These are phyloP conservation scores for Caenorhabditis sinica DNA, from an alignment of 2,888 invertebrate species.

Conservation along the genomic window DNA sequence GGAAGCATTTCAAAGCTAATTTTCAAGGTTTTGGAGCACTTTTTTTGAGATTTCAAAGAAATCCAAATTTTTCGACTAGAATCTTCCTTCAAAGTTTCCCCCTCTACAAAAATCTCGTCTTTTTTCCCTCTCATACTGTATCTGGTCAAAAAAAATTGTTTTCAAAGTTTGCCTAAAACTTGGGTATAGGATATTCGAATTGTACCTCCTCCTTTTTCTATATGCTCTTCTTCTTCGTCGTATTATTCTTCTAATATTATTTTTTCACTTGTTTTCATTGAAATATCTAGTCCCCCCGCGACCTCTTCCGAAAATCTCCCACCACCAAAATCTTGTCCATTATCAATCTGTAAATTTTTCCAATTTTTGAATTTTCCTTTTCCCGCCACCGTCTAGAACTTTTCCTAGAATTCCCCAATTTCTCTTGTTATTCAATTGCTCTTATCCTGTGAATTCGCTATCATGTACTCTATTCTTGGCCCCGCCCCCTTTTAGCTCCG, in stretches of 20 bases:
- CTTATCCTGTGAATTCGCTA: conserved; percentile 30
- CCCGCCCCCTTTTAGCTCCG: background rate
- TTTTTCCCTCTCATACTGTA: conserved; percentile 8
- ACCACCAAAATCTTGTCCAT: background rate
- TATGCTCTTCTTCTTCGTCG: background rate
- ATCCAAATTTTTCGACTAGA: too few relatives aligned
- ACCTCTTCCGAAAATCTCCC: background rate
- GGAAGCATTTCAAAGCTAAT: too few relatives aligned
- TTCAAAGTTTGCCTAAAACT: background rate
- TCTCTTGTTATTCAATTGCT: background rate
- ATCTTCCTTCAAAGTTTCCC: too few relatives aligned
- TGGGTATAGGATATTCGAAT: conserved; percentile 44
- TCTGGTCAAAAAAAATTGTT: conserved; percentile 36
- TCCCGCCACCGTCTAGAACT: background rate
- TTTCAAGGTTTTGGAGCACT: too few relatives aligned
- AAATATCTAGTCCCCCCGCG: background rate
- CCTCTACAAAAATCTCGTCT: conserved; percentile 7
- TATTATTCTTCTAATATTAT: background rate
- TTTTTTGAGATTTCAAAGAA: too few relatives aligned
- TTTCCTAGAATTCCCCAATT: conserved; percentile 2
- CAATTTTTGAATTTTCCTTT: too few relatives aligned
- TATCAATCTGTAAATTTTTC: conserved; percentile 8
- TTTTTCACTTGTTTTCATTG: background rate
- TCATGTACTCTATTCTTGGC: conserved; percentile 35
- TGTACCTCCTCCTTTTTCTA: background rate